Evolutionary conservation across 2,888 invertebrate species (phyloP), one percentile per base, ranked within the genome.

Genomic region (Scelioninae gen. 1): DNA sequence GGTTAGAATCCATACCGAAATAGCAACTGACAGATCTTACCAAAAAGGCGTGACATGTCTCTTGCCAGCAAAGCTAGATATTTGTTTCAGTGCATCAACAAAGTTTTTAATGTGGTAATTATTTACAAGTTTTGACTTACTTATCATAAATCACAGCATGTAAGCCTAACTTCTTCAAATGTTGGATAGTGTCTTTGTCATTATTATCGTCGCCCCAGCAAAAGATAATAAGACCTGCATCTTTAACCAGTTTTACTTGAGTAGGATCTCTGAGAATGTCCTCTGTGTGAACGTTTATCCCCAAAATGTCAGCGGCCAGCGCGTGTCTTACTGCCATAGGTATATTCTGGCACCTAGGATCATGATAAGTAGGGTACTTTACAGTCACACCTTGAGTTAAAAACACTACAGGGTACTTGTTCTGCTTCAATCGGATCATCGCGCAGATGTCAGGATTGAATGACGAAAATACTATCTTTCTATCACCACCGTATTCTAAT

Each of bases 171-270:
- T 96, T 94, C 92, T 98, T 98, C 38, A 99, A 94, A 90, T 95
- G 95, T 88, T 95, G 95, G 71, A 98, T 97, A 0, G 96, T 97
- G 49, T 95, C 95, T 85, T 95, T 96, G 92, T 97, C 96, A 88
- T 98, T 98, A 91, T 98, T 97, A 89, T 98, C 98, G 88, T 98
- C 98, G 31, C 99, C 99, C 99, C 99, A 99, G 89, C 98, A 98
- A 93, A 99, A 99, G 83, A 98, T 95, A 5, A 98, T 95, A 68
- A 99, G 94, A 10, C 97, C 96, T 13, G 95, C 95, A 87, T 96
- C 95, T 86, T 95, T 96, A 1, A 96, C 97, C 85, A 96, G 92
- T 88, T 96, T 95, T 10, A 98, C 95, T 94, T 97, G 96, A 31
- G 95, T 94, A 7, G 96, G 95, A 93, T 98, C 97, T 82, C 96